Evolutionary conservation across 2,113 vertebrate genomes (phyloP).

Genomic region (Jacana jacana): DNA sequence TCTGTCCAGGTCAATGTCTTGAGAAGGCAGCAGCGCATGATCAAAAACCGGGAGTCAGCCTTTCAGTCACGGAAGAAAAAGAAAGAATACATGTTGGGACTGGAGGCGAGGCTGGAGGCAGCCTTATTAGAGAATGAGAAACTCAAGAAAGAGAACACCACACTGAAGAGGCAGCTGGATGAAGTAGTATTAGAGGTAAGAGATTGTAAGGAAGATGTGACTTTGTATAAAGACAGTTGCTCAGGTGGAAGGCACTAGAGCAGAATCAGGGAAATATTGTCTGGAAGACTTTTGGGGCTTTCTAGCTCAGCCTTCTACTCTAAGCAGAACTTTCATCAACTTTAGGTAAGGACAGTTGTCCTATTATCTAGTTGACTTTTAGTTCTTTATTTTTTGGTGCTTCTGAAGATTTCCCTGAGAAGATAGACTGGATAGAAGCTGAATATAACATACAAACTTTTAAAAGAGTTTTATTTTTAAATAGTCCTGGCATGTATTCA

Average conservation of each 20-base stretch:
- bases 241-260: neutral
- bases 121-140: slow-evolving; percentile 87
- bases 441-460: neutral
- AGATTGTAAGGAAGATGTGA: neutral
- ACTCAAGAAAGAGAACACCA: slow-evolving; percentile 91
- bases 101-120: slow-evolving; percentile 85
- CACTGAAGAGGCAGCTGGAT: slow-evolving; percentile 87
- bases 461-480: neutral
- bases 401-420: neutral
- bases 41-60: slow-evolving; percentile 95
- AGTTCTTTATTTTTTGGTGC: neutral
- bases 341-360: neutral
- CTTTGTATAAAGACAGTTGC: neutral
- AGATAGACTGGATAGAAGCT: neutral
- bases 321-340: neutral
- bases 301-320: neutral
- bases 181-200: slow-evolving; percentile 86
- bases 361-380: neutral
- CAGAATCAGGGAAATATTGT: neutral
- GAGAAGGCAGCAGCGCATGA: slow-evolving; percentile 92
- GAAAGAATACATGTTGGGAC: slow-evolving; percentile 90
- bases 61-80: slow-evolving; percentile 94
- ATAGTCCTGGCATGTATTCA: neutral
- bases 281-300: neutral
- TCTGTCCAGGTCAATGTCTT: slow-evolving; percentile 79